Evolutionary conservation across 2,113 vertebrate species (phyloP).

Genomic region (Ophthalmolycus amberensis): DNA sequence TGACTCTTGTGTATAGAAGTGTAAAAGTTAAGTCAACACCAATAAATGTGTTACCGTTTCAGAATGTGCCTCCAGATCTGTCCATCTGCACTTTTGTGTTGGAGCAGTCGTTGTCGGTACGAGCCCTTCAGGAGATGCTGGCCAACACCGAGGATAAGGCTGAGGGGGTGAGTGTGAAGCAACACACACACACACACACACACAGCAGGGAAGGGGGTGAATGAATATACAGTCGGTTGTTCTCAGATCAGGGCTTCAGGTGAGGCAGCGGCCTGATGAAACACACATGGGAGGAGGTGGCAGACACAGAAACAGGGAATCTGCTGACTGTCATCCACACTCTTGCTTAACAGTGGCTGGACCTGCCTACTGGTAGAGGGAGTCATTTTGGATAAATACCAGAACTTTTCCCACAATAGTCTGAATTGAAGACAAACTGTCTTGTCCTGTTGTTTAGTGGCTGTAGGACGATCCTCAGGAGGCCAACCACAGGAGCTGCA

Average conservation of each 20-base stretch:
- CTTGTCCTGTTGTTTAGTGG: background rate
- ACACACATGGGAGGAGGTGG: background rate
- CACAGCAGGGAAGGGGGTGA: background rate
- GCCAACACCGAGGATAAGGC: conserved; percentile 91
- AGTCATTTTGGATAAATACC: background rate
- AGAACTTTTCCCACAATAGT: background rate
- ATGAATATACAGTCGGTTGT: background rate
- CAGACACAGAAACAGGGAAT: background rate
- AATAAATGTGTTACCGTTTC: conserved; percentile 31
- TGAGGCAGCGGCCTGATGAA: background rate
- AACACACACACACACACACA: background rate
- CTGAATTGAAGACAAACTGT: background rate
- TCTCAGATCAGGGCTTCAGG: background rate
- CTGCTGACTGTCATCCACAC: background rate
- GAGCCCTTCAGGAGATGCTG: conserved; percentile 97
- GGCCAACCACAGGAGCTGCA: background rate
- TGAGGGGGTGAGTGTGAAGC: conserved; percentile 88
- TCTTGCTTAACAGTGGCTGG: background rate
- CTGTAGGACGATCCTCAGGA: background rate
- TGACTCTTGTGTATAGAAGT: background rate
- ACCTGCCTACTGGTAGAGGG: background rate
- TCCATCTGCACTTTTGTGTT: conserved; percentile 98
- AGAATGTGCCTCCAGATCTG: conserved; percentile 99
- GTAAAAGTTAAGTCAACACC: background rate
- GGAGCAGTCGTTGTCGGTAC: conserved; percentile 95